Conservation (phyloP, 1,140 invertebrate species). For the Achatina immaculata region DNA sequence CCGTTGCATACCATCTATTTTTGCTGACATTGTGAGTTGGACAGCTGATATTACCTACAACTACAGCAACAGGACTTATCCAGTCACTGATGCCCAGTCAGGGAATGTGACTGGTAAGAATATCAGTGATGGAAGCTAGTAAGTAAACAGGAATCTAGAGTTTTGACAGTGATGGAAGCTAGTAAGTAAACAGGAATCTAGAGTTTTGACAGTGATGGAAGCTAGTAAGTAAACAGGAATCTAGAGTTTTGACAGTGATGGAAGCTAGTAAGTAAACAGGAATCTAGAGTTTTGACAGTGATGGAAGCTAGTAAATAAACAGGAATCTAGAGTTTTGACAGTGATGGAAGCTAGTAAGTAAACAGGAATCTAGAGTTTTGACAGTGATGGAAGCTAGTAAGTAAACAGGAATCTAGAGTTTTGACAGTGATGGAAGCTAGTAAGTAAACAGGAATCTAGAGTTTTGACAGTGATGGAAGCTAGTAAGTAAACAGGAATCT, state of each 20-base stretch:
- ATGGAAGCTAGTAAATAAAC: slow-evolving; percentile 60
- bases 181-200: too few species aligned
- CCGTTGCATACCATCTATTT: slow-evolving; percentile 73
- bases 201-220: slow-evolving; percentile 53
- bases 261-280: slow-evolving; percentile 61
- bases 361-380: too few species aligned
- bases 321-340: too few species aligned
- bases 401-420: too few species aligned
- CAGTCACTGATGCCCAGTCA: slow-evolving; percentile 32
- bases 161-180: slow-evolving; percentile 51
- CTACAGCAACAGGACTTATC: slow-evolving; percentile 28
- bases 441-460: too few species aligned
- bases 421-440: slow-evolving; percentile 55
- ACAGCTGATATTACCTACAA: slow-evolving; percentile 45
- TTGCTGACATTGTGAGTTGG: slow-evolving; percentile 50
- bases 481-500: slow-evolving; percentile 65
- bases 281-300: too few species aligned
- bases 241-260: too few species aligned
- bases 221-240: slow-evolving; percentile 63
- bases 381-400: slow-evolving; percentile 58
- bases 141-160: too few species aligned
- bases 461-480: slow-evolving; percentile 51
- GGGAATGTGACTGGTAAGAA: slow-evolving; percentile 50
- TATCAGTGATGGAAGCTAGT: slow-evolving; percentile 58
- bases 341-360: slow-evolving; percentile 60